These are phyloP conservation scores for Ophion ventricosus DNA, from an alignment of 2,888 invertebrate species.

Conservation along the genomic window DNA sequence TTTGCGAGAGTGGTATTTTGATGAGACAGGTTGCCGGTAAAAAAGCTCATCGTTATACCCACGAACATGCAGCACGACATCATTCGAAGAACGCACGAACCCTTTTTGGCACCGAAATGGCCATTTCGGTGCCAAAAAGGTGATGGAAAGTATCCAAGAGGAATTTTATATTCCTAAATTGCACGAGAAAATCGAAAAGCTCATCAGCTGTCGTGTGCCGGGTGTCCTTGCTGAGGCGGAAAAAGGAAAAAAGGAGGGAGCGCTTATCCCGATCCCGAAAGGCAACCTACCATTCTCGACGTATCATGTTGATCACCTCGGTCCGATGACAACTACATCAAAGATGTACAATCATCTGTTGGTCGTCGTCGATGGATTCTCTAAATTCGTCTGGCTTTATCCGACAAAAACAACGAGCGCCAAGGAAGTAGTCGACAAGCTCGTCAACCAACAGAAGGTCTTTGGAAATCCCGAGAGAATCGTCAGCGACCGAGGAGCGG, in stretches of 20 bases:
- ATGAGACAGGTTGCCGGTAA: slow-evolving; percentile 26
- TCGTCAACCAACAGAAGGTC: slow-evolving; percentile 49
- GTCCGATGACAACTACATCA: slow-evolving; percentile 73
- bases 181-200: slow-evolving; percentile 52
- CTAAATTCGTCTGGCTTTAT: slow-evolving; percentile 76
- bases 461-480: slow-evolving; percentile 65
- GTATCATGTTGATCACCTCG: slow-evolving; percentile 76
- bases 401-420: slow-evolving; percentile 72
- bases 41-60: slow-evolving; percentile 40
- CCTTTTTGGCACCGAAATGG: too few species aligned
- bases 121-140: slow-evolving; percentile 57
- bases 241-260: slow-evolving; percentile 72
- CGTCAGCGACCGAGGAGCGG: slow-evolving; percentile 69
- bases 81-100: slow-evolving; percentile 58
- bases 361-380: slow-evolving; percentile 74
- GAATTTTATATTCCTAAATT: slow-evolving; percentile 60
- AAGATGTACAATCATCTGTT: slow-evolving; percentile 75
- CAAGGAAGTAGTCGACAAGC: slow-evolving; percentile 62
- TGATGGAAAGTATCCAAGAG: slow-evolving; percentile 41
- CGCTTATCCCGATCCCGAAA: slow-evolving; percentile 69
- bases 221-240: slow-evolving; percentile 73
- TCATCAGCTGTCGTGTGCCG: slow-evolving; percentile 65
- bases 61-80: slow-evolving; percentile 46
- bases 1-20: slow-evolving; percentile 46
- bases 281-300: slow-evolving; percentile 73